A percentile compares a stretch with the other conserved stretches of the same genome.
These are phyloP conservation scores for Hypothenemus hampei DNA, from an alignment of 1,140 invertebrate genomes.

Conservation along the genomic window DNA sequence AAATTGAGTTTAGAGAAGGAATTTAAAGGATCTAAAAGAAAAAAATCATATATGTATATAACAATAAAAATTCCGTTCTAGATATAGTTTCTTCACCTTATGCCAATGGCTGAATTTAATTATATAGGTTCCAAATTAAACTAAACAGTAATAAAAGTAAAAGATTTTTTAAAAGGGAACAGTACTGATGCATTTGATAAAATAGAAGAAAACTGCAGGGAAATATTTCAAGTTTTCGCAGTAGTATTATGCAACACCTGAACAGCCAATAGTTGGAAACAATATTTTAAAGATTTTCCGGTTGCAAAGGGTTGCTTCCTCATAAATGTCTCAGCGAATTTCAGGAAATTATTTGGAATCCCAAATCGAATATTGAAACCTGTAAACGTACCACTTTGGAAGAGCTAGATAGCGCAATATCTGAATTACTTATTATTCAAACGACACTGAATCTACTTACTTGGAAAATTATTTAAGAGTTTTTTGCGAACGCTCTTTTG, in stretches of 20 bases:
- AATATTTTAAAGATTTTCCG: neutral
- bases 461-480: neutral
- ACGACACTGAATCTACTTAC: neutral
- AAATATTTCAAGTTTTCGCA: neutral
- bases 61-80: too few species aligned
- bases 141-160: too few species aligned
- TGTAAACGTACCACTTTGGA: neutral
- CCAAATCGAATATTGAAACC: neutral
- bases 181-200: neutral
- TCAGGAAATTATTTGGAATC: neutral
- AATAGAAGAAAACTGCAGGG: neutral
- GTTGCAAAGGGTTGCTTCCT: neutral
- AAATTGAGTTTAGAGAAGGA: too few species aligned
- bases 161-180: too few species aligned
- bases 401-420: neutral
- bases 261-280: neutral
- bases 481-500: slow-evolving; percentile 2
- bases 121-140: too few species aligned
- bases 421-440: neutral
- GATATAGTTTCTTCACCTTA: too few species aligned
- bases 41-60: too few species aligned
- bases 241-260: neutral
- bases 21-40: too few species aligned
- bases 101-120: too few species aligned
- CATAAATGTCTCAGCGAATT: neutral